Evolutionary conservation across 2,888 invertebrate species (phyloP), one percentile per base, ranked within the genome.

Genomic region (Mythimna lalbum): DNA sequence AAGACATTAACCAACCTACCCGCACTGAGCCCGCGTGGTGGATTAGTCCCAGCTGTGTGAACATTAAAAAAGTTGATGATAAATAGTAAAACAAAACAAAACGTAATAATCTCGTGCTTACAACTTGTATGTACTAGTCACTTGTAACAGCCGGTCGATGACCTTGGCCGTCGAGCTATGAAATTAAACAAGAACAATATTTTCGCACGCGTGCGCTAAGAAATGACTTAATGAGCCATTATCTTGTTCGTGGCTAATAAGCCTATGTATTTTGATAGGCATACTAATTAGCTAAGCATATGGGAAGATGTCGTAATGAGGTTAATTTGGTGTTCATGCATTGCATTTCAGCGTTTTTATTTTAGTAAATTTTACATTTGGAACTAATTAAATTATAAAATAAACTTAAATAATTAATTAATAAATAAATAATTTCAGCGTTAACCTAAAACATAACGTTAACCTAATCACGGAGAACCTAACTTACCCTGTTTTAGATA

Each of bases 121-220:
- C 49, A 49, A 56, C 23, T 36, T 69, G 57, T 56, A 56, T n/a
- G 56, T 56, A 80, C 79, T 52, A n/a, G 47, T 49, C 17, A 49
- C 17, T 49, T 47, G 57, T 50, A 4, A 36, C 52, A 57, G 78
- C 64, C 73, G 80, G 85, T 81, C 84, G 74, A 56, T 71, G 85
- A 84, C 88, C 88, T 87, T 88, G 84, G 70, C 80, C 83, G 71
- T 60, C 84, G 70, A 69, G 79, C 81, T 85, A 86, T 86, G 85
- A 85, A 86, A 87, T 87, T 84, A 82, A 81, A 77, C 72, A 80
- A 74, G 69, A 80, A 83, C 71, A 74, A 69, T 71, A 73, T 78
- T 74, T 83, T 84, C 81, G 77, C 82, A 81, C 87, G 86, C 78
- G 73, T 76, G 69, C 76, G 21, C 57, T 49, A 63, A 71, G 71